Evolutionary conservation across 64 coral and sea anemone species (phyloP).

Genomic region (Stichodactyla mertensii): DNA sequence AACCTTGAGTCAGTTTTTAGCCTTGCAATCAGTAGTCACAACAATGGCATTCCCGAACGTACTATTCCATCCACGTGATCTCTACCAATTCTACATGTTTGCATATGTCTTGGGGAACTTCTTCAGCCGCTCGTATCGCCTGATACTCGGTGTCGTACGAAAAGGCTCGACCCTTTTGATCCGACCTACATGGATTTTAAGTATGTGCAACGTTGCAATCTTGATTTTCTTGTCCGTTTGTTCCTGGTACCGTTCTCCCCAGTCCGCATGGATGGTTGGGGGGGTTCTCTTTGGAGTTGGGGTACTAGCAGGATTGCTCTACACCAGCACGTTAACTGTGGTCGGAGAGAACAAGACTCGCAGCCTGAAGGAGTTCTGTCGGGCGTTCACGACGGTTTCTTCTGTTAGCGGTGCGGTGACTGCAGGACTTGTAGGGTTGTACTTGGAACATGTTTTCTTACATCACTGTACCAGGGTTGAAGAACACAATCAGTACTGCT

Average conservation of each 20-base stretch:
- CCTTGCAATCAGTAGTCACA: slow-evolving; percentile 55
- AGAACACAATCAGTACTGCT: slow-evolving; percentile 39
- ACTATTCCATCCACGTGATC: slow-evolving; percentile 57
- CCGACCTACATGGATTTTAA: slow-evolving; percentile 33
- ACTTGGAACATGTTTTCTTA: slow-evolving; percentile 30
- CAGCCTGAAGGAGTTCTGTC: slow-evolving; percentile 35
- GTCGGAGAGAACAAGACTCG: slow-evolving; percentile 30
- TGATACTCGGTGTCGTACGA: slow-evolving; percentile 14
- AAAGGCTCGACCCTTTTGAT: slow-evolving; percentile 16
- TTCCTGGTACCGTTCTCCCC: slow-evolving; percentile 34
- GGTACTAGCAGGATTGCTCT: slow-evolving; percentile 20
- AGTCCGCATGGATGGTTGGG: slow-evolving; percentile 38
- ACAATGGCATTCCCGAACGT: slow-evolving; percentile 64
- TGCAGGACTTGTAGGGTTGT: slow-evolving; percentile 31
- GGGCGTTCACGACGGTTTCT: slow-evolving; percentile 37
- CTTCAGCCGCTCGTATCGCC: slow-evolving; percentile 58
- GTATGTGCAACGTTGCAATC: slow-evolving; percentile 22
- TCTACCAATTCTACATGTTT: slow-evolving; percentile 67
- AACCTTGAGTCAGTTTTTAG: slow-evolving; percentile 51
- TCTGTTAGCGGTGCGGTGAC: slow-evolving; percentile 42
- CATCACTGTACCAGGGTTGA: slow-evolving; percentile 37
- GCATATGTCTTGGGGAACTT: slow-evolving; percentile 31
- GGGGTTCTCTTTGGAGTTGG: slow-evolving; percentile 21
- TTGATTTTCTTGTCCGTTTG: slow-evolving; percentile 27
- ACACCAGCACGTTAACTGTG: slow-evolving; percentile 51